Base-by-base conservation (phyloP, 2,113 vertebrate genomes). In the Saguinus midas region DNA sequence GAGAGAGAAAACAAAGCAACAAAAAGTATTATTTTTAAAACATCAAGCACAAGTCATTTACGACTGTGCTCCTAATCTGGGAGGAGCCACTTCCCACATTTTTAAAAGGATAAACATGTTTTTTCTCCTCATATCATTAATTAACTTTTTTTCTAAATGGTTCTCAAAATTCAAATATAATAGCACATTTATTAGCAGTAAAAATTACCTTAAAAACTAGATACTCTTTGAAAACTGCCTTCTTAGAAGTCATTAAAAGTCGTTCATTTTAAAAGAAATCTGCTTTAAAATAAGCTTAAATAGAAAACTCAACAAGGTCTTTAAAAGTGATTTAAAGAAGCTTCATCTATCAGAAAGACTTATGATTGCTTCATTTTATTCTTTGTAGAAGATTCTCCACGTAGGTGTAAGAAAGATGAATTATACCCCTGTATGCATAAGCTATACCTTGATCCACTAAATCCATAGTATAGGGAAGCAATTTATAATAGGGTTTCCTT, bases 201-300 rank as follows among this genome's bases (percentile, higher is more conserved):
- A 27, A 81, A 94, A 88, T 83, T 94, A 87, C 21, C n/a, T 50
- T 79, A 83, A 29, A 57, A 70, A 61, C 16, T 48, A 88, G 52
- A 11, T 82, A 21, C 27, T 88, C 35, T 83, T 87, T 87, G 58
- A 40, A 91, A 91, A 94, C 25, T 70, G 20, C 27, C 12, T 94
- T 50, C 57, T 96, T 78, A 78, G 76, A 94, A 58, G 40, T 91
- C 84, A 94, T 91, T 27, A 70, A 64, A 64, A 84, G 40, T n/a
- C 25, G 78, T 96, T 91, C 20, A 68, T 91, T 94, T 83, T 76
- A 58, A 91, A 88, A 92, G 27, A 94, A 12, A 1, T 6, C 48
- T 58, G 57, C 72, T 91, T 88, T 91, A 94, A 94, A 91, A 87
- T 94, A 87, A 94, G 29, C 32, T 94, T 87, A 88, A 82, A 52